Conservation (phyloP, 2,888 invertebrate species). For the Diaphora mendica region DNA sequence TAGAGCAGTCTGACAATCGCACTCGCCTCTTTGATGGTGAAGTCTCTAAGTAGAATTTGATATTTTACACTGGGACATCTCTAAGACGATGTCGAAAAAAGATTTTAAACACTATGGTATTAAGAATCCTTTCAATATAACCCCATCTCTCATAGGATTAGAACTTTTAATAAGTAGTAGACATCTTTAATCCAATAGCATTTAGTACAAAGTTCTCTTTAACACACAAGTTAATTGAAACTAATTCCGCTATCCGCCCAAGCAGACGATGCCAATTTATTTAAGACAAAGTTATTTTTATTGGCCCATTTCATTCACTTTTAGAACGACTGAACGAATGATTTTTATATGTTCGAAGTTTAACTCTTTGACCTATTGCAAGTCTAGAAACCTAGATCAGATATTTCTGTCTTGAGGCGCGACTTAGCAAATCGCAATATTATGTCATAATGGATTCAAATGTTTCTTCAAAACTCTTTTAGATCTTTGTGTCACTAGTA, state of each 20-base stretch:
- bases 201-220: slow-evolving; percentile 28
- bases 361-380: slow-evolving; percentile 42
- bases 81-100: neutral
- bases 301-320: slow-evolving; percentile 63
- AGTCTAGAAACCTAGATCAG: slow-evolving; percentile 26
- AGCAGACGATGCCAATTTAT: slow-evolving; percentile 59
- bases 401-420: slow-evolving; percentile 30
- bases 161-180: slow-evolving; percentile 17
- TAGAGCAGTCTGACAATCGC: neutral
- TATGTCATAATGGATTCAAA: neutral
- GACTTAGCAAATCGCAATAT: slow-evolving; percentile 15
- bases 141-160: neutral
- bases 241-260: slow-evolving; percentile 55
- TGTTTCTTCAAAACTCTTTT: neutral
- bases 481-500: neutral
- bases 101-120: neutral
- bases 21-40: neutral
- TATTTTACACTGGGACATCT: neutral
- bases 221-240: slow-evolving; percentile 52
- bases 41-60: neutral
- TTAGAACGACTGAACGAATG: slow-evolving; percentile 49
- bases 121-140: neutral
- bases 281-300: slow-evolving; percentile 65
- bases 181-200: slow-evolving; percentile 34
- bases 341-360: slow-evolving; percentile 51